A percentile compares a stretch with the other conserved stretches of the same genome.
phyloP scores from a whole-genome alignment of 92 coral and sea anemone species.

The Micromussa lordhowensis region DNA sequence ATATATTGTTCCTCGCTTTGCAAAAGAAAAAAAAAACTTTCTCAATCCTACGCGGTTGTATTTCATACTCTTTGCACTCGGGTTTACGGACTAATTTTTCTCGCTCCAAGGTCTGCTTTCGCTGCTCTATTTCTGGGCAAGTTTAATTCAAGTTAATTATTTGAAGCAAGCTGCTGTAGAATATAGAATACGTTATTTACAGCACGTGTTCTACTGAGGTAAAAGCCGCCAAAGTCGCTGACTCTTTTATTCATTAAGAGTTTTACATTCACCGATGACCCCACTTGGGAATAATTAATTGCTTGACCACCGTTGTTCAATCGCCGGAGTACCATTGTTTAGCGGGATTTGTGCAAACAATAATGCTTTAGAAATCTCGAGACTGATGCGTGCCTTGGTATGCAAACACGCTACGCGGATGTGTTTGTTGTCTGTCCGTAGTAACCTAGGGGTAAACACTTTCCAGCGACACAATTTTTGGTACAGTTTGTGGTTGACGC shows the following conservation, averaged over 20 bases:
- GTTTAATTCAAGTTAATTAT: too few relatives aligned
- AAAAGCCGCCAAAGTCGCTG: neutral
- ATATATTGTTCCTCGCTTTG: too few relatives aligned
- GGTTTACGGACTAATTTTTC: too few relatives aligned
- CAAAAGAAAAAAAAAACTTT: too few relatives aligned
- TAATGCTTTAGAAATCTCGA: slow-evolving; percentile 8
- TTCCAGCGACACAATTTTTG: neutral
- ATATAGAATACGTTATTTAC: too few relatives aligned
- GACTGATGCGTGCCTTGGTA: slow-evolving; percentile 18
- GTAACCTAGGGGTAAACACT: slow-evolving; percentile 26
- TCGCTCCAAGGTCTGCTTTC: too few relatives aligned
- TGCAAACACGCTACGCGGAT: slow-evolving; percentile 3
- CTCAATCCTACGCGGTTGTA: too few relatives aligned
- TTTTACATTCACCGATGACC: neutral
- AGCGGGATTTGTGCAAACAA: slow-evolving; percentile 35
- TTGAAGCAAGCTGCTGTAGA: too few relatives aligned
- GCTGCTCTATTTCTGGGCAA: too few relatives aligned
- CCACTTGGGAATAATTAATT: slow-evolving; percentile 28
- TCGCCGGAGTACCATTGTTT: slow-evolving; percentile 20
- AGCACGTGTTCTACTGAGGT: neutral
- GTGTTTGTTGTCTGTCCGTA: slow-evolving; percentile 8
- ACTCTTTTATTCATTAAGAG: neutral
- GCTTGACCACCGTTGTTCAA: slow-evolving; percentile 17
- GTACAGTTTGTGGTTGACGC: neutral
- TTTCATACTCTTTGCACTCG: too few relatives aligned